phyloP scores from a whole-genome alignment of 2,888 invertebrate genomes.

The Emmelina monodactyla region DNA sequence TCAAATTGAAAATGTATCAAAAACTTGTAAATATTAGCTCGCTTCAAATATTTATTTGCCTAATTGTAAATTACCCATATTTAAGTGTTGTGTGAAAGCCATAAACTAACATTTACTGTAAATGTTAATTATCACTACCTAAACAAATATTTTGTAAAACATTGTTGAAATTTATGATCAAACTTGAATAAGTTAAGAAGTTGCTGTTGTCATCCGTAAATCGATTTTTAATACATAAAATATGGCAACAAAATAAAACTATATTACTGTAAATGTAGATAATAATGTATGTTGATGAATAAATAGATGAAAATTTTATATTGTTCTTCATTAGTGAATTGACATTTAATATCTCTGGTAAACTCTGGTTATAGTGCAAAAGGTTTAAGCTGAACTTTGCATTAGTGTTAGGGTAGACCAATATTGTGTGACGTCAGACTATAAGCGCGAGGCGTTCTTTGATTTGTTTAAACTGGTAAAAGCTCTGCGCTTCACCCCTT shows the following conservation, averaged over 20 bases:
- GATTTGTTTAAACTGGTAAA: no score
- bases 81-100: slow-evolving; percentile 38
- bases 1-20: slow-evolving; percentile 14
- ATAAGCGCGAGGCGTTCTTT: no score
- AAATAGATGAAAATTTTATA: slow-evolving; percentile 42
- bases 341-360: neutral
- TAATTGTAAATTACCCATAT: slow-evolving; percentile 37
- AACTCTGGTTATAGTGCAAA: neutral
- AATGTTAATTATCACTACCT: no score
- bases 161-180: no score
- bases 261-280: slow-evolving; percentile 36
- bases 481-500: no score
- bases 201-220: slow-evolving; percentile 7
- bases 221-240: no score
- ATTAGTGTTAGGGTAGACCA: neutral
- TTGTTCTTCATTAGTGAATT: neutral
- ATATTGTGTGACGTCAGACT: no score
- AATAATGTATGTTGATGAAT: slow-evolving; percentile 66
- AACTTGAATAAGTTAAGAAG: neutral
- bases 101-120: no score
- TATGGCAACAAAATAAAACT: slow-evolving; percentile 5
- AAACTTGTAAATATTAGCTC: slow-evolving; percentile 57
- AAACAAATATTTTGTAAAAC: no score
- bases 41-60: slow-evolving; percentile 41
- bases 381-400: no score